Evolutionary conservation across 2,888 invertebrate genomes (phyloP).

Genomic region (Epirrhoe alternata): DNA sequence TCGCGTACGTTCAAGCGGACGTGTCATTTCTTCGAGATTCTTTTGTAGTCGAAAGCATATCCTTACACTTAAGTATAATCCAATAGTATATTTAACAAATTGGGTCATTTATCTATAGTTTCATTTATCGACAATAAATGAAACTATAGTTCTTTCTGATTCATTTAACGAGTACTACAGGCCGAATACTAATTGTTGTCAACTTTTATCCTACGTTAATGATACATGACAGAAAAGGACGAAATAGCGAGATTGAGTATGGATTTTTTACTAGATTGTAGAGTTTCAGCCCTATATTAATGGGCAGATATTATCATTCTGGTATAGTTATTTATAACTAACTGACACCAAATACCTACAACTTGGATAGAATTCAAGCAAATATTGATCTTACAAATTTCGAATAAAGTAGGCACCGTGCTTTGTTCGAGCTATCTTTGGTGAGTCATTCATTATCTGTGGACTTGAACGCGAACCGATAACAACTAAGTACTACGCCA

Average conservation of each 20-base stretch:
- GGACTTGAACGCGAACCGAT: conserved; percentile 59
- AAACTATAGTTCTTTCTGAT: no score
- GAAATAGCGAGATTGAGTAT: not conserved
- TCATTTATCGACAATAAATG: no score
- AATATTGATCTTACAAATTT: conserved; percentile 44
- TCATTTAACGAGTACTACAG: no score
- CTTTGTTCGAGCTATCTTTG: conserved; percentile 50
- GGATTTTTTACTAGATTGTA: no score
- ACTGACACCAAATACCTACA: conserved; percentile 7
- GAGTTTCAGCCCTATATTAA: no score
- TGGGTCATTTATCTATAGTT: no score
- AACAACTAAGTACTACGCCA: conserved; percentile 47
- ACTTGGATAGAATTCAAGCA: conserved; percentile 34
- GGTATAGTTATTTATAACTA: not conserved
- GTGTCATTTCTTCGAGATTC: conserved; percentile 63
- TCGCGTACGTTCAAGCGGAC: conserved; percentile 69
- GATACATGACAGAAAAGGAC: not conserved
- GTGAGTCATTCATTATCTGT: conserved; percentile 65
- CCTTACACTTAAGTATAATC: conserved; percentile 18
- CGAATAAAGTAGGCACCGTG: conserved; percentile 29
- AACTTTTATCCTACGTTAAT: not conserved
- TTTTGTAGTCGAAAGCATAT: conserved; percentile 59
- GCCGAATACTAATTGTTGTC: no score
- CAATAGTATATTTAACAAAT: conserved; percentile 24
- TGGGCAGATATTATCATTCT: conserved; percentile 11